Evolutionary conservation across 2,888 invertebrate species (phyloP), one percentile per base, ranked within the genome.

Genomic region (Scaptodrosophila latifasciaeformis): DNA sequence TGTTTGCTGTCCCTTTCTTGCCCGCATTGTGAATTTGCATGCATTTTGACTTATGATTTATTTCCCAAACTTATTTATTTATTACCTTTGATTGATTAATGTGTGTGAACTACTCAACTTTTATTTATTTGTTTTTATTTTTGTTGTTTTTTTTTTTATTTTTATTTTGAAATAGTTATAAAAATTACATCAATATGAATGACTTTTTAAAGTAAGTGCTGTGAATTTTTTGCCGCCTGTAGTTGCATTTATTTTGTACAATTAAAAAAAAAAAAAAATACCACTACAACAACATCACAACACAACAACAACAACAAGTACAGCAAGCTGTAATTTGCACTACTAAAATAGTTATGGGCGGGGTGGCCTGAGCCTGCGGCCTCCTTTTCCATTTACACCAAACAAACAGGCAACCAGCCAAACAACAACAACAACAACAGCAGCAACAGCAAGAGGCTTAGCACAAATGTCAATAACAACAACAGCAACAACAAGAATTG

Each of bases 141-240:
- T 42, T 47, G 31, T 50, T 40, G 31, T 35, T 12, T 27, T 55
- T 48, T 37, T 49, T 52, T 43, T 59, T 64, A 58, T 57, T 62
- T 62, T 65, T 67, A 68, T 54, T 49, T 74, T 74, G 70, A 67
- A 82, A 78, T 75, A 83, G 83, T 81, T 83, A 83, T 83, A 82
- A 83, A 80, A 82, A 83, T 74, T 83, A 80, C 82, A 83, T 83
- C 82, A 82, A 83, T 82, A 83, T 83, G 83, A 83, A 83, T 81
- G 83, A 83, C 79, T 83, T 83, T 80, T 80, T 83, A 71, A 82
- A 83, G 79, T 79, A 80, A 82, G 66, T 62, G 64, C 55, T 59
- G 54, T 54, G 56, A 56, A 52, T 37, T 45, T 48, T 46, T 62
- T n/a, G n/a, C 54, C 56, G 65, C 67, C 71, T 70, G 67, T 53